Percentiles rank a stretch among this genome's conserved stretches.
These are phyloP conservation scores for Batillaria attramentaria DNA, from an alignment of 1,140 invertebrate species.

Conservation along the genomic window DNA sequence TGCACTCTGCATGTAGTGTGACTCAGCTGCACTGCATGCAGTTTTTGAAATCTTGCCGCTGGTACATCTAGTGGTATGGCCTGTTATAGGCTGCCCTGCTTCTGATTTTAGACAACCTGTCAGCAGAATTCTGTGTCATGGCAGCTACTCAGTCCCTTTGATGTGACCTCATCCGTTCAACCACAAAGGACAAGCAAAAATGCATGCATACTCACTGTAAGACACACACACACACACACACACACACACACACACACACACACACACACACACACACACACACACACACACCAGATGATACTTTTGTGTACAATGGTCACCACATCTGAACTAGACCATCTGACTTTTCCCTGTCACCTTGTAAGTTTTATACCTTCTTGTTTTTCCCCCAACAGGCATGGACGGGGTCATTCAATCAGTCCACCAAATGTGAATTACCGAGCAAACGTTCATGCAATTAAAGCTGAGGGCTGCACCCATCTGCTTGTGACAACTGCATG, in stretches of 20 bases:
- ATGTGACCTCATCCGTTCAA: no score
- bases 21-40: no score
- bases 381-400: conserved; percentile 80
- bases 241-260: background rate
- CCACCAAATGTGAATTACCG: conserved; percentile 94
- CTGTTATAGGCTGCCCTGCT: no score
- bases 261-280: background rate
- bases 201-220: background rate
- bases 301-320: background rate
- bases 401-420: conserved; percentile 84
- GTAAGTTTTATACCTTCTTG: no score
- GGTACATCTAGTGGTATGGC: no score
- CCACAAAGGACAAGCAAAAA: background rate
- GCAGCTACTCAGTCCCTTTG: no score
- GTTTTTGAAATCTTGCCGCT: no score
- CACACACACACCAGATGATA: background rate
- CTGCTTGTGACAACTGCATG: conserved; percentile 92
- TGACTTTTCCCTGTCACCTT: background rate
- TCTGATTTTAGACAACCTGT: no score
- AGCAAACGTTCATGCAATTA: conserved; percentile 96
- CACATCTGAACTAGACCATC: background rate
- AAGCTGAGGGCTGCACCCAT: conserved; percentile 90
- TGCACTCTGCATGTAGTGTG: no score
- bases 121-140: no score
- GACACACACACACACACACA: conserved; percentile 15